These are phyloP conservation scores for Acholoe squamosa DNA, from an alignment of 2,888 invertebrate genomes.

Conservation along the genomic window DNA sequence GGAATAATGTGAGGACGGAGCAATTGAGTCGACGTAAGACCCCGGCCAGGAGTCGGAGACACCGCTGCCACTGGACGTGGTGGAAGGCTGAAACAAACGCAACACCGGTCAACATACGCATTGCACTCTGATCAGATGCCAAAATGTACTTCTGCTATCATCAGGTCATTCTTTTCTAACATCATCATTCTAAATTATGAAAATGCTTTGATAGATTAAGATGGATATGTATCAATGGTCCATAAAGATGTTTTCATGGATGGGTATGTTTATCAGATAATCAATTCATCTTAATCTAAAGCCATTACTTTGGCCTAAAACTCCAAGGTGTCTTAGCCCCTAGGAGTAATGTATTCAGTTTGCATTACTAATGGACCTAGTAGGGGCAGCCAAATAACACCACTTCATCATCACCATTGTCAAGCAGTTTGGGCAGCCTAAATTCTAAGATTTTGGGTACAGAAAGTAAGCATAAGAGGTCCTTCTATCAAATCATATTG, in stretches of 20 bases:
- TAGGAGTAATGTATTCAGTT: no score
- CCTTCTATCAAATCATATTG: neutral
- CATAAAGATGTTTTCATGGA: neutral
- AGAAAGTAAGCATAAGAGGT: neutral
- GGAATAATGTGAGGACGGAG: conserved; percentile 63
- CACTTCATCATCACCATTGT: conserved; percentile 11
- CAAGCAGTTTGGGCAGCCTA: neutral
- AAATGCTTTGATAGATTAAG: no score
- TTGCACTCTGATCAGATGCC: conserved; percentile 28
- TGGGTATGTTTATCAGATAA: neutral
- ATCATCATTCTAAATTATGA: neutral
- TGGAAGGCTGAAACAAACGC: conserved; percentile 64
- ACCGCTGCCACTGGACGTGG: conserved; percentile 51
- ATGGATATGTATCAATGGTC: no score
- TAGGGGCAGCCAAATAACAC: no score
- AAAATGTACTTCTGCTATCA: conserved; percentile 55
- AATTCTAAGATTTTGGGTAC: no score
- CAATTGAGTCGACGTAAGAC: conserved; percentile 63
- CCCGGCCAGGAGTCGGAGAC: conserved; percentile 66
- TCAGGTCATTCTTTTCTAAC: neutral
- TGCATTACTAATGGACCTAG: no score
- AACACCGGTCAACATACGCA: conserved; percentile 61
- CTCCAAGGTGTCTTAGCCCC: neutral
- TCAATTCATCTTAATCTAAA: neutral
- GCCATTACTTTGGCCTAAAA: neutral